Evolutionary conservation across 2,113 vertebrate genomes (phyloP).

Genomic region (Candoia aspera): DNA sequence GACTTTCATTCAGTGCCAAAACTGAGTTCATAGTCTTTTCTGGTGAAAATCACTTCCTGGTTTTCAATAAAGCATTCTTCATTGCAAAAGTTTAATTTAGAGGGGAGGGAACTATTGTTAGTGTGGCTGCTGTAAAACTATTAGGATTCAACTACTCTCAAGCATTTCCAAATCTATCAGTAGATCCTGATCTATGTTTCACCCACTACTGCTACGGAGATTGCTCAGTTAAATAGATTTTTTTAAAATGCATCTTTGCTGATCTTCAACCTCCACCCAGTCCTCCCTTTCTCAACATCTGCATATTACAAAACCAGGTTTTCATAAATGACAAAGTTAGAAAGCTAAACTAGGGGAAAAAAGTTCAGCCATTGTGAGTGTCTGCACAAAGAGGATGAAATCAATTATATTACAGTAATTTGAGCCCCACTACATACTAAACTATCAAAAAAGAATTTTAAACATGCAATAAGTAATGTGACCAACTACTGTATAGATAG

Average conservation of each 20-base stretch:
- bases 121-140: background rate
- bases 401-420: slow-evolving; percentile 35
- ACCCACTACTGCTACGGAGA: background rate
- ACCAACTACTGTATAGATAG: slow-evolving; percentile 9
- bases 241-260: background rate
- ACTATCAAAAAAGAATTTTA: background rate
- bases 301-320: background rate
- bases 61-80: background rate
- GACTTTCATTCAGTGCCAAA: background rate
- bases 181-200: background rate
- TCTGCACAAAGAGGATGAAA: background rate
- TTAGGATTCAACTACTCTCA: background rate
- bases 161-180: background rate
- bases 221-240: background rate
- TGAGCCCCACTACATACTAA: slow-evolving; percentile 21
- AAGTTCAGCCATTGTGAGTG: background rate
- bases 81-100: background rate
- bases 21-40: background rate
- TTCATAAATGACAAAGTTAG: background rate
- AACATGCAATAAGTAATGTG: slow-evolving; percentile 29
- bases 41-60: background rate
- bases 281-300: background rate
- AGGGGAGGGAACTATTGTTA: background rate
- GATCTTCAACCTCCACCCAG: background rate
- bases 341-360: background rate